These are phyloP conservation scores for Brachynemurus nebulosus DNA, from an alignment of 2,888 invertebrate species.

Conservation along the genomic window DNA sequence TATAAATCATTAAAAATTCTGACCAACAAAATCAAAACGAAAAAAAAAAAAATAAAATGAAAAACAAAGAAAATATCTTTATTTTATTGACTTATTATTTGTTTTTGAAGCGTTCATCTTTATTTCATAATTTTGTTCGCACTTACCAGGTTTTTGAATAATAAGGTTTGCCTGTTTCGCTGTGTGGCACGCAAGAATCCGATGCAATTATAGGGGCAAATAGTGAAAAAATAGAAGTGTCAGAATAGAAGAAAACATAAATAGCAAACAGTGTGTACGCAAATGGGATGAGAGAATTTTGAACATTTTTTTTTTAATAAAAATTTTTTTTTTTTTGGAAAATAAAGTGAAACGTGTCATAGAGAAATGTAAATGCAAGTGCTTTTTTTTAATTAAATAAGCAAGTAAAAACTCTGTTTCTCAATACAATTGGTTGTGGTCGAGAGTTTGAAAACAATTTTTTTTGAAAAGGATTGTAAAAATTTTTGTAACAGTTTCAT, in stretches of 20 bases:
- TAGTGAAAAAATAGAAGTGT: slow-evolving; percentile 37
- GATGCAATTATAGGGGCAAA: slow-evolving; percentile 36
- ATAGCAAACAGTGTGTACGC: slow-evolving; percentile 6
- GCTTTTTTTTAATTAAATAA: too few relatives aligned
- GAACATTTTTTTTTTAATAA: background rate
- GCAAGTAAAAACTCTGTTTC: too few relatives aligned
- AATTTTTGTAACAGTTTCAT: too few relatives aligned
- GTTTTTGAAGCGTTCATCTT: slow-evolving; percentile 10
- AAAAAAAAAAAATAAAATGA: slow-evolving; percentile 17
- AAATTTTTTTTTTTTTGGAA: too few relatives aligned
- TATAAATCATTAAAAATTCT: too few relatives aligned
- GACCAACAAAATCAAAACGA: slow-evolving; percentile 4
- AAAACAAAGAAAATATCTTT: slow-evolving; percentile 12
- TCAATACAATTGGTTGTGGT: too few relatives aligned
- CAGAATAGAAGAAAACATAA: slow-evolving; percentile 35
- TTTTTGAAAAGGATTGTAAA: too few relatives aligned
- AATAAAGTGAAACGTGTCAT: too few relatives aligned
- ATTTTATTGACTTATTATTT: background rate
- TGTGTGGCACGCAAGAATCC: slow-evolving; percentile 33
- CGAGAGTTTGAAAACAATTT: too few relatives aligned
- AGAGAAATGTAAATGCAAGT: too few relatives aligned
- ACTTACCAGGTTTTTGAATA: slow-evolving; percentile 36
- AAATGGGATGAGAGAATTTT: background rate
- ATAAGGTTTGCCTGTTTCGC: slow-evolving; percentile 37
- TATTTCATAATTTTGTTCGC: slow-evolving; percentile 8